Evolutionary conservation across 2,113 vertebrate genomes (phyloP).

Genomic region (Pipra filicauda): DNA sequence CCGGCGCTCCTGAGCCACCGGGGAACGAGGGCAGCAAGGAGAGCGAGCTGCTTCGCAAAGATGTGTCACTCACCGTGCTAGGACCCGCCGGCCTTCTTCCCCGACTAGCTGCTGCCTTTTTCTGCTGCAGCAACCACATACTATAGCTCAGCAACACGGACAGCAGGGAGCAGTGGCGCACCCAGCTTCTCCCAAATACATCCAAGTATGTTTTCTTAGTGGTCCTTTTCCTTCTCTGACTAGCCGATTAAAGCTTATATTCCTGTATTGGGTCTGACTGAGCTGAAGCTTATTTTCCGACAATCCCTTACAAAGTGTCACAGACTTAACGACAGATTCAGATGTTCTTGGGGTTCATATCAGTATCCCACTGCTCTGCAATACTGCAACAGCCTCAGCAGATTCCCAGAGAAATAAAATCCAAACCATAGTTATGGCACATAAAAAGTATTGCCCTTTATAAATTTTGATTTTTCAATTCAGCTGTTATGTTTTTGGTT

Average conservation of each 20-base stretch:
- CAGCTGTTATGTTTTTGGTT: neutral
- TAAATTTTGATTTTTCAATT: neutral
- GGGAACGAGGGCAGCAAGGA: neutral
- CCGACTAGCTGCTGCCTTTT: rapidly evolving
- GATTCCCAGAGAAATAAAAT: neutral
- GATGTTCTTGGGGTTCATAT: rapidly evolving
- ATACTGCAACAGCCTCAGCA: neutral
- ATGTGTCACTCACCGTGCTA: neutral
- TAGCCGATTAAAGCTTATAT: rapidly evolving
- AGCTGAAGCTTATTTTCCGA: neutral
- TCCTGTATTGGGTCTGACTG: neutral
- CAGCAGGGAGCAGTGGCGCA: rapidly evolving
- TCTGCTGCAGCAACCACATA: rapidly evolving
- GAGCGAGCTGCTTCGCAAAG: neutral
- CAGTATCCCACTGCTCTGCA: neutral
- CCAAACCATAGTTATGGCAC: neutral
- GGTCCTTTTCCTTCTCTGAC: no score
- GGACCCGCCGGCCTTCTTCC: rapidly evolving
- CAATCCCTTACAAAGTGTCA: neutral
- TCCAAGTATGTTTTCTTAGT: neutral
- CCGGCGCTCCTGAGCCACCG: neutral
- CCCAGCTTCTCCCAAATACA: neutral
- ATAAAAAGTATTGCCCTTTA: neutral
- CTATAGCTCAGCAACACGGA: rapidly evolving
- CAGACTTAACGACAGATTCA: no score